These are phyloP conservation scores for Hippocampus zosterae DNA, from an alignment of 2,113 vertebrate species.

Conservation along the genomic window DNA sequence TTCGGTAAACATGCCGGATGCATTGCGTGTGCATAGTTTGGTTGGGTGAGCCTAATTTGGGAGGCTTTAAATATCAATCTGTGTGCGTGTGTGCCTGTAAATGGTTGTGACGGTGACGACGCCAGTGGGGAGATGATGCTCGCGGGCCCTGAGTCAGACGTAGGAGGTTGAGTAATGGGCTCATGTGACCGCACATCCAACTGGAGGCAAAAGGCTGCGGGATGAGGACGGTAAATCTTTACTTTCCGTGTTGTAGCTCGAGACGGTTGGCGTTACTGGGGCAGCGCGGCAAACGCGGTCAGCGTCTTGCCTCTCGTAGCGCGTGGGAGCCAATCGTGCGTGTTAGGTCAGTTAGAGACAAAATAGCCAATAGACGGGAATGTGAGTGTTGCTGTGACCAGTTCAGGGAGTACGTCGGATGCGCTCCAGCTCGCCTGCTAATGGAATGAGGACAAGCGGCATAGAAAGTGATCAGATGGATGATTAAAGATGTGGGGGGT, in stretches of 20 bases:
- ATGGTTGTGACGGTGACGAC: constrained; percentile 16
- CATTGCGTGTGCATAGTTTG: constrained; percentile 17
- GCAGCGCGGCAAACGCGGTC: neutral
- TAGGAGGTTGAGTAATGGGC: constrained; percentile 15
- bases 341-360: neutral
- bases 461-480: too few species aligned
- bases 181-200: constrained; percentile 23
- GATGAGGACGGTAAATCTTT: constrained; percentile 10
- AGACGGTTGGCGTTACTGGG: neutral
- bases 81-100: constrained; percentile 9
- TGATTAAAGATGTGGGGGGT: too few species aligned
- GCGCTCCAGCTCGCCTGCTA: neutral
- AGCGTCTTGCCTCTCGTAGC: neutral
- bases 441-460: too few species aligned
- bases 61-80: constrained; percentile 15
- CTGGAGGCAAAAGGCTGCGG: constrained; percentile 12
- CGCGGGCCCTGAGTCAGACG: constrained; percentile 34
- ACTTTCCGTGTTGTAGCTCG: neutral
- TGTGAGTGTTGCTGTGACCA: neutral
- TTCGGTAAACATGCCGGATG: constrained; percentile 17
- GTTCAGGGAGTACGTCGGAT: neutral
- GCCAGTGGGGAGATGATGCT: constrained; percentile 23
- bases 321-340: neutral
- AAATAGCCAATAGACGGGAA: neutral
- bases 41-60: constrained; percentile 33